These are phyloP conservation scores for Hoplias malabaricus DNA, from an alignment of 2,113 vertebrate species.

Conservation along the genomic window DNA sequence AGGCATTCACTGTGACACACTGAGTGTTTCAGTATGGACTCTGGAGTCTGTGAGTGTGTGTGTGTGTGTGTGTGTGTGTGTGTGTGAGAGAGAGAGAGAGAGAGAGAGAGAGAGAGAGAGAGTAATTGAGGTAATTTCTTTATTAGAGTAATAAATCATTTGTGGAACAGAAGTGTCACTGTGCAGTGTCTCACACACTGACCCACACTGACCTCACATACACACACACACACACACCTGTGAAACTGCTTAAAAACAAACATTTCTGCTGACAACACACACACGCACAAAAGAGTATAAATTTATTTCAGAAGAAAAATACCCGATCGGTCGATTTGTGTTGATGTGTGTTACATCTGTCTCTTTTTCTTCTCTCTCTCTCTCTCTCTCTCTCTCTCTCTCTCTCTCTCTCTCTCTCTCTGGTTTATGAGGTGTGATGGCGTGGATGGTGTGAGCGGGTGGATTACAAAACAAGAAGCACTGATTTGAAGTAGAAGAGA, in stretches of 20 bases:
- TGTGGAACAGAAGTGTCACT: conserved; percentile 49
- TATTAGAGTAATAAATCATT: conserved; percentile 56
- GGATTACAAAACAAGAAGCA: conserved; percentile 17
- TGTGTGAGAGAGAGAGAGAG: conserved; percentile 32
- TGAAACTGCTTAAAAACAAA: not conserved
- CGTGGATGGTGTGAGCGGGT: conserved; percentile 29
- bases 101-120: conserved; percentile 37
- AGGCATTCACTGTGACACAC: conserved; percentile 1
- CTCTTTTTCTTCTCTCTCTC: not conserved
- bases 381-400: no score
- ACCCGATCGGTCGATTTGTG: no score
- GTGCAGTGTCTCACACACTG: conserved; percentile 41
- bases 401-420: conserved; percentile 11
- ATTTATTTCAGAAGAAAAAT: no score
- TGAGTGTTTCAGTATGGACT: conserved; percentile 33
- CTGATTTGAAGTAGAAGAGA: conserved; percentile 3
- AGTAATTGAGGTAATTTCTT: conserved; percentile 56
- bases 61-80: conserved; percentile 34
- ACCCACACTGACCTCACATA: conserved; percentile 24
- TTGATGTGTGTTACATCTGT: not conserved
- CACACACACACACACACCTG: conserved; percentile 16
- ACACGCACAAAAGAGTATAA: no score
- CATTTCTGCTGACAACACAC: conserved; percentile 23
- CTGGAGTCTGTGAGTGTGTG: conserved; percentile 7
- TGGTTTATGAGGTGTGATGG: conserved; percentile 33